phyloP scores from a whole-genome alignment of 2,888 invertebrate species.

The Mylabris sibirica region DNA sequence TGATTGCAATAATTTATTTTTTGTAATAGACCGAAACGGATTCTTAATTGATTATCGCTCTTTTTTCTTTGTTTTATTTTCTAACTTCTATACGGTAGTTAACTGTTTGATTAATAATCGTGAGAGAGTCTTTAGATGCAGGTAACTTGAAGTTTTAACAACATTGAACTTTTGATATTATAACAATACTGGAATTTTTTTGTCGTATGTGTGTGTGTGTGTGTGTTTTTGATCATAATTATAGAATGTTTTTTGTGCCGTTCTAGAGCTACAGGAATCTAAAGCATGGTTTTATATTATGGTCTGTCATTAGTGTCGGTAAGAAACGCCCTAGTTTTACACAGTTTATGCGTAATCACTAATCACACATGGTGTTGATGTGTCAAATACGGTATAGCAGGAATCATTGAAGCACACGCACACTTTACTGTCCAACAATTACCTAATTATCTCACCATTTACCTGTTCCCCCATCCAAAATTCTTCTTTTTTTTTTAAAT shows the following conservation, averaged over 20 bases:
- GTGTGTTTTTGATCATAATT: not conserved
- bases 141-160: too few relatives aligned
- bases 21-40: conserved; percentile 32
- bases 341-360: conserved; percentile 52
- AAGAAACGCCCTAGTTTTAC: conserved; percentile 55
- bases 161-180: not conserved
- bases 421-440: conserved; percentile 42
- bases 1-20: conserved; percentile 18
- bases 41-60: conserved; percentile 33
- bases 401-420: conserved; percentile 47
- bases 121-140: conserved; percentile 17
- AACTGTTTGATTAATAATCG: conserved; percentile 36
- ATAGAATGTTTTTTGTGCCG: conserved; percentile 31
- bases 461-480: not conserved
- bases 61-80: conserved; percentile 21
- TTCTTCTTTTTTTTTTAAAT: not conserved
- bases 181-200: not conserved
- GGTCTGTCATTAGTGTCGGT: conserved; percentile 51
- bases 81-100: conserved; percentile 29
- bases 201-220: too few relatives aligned
- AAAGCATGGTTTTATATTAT: conserved; percentile 44
- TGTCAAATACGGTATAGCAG: conserved; percentile 53
- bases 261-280: conserved; percentile 35
- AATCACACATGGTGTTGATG: conserved; percentile 52
- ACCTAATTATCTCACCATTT: conserved; percentile 47